Evolutionary conservation across 2,113 vertebrate species (phyloP).

Genomic region (Riparia riparia): DNA sequence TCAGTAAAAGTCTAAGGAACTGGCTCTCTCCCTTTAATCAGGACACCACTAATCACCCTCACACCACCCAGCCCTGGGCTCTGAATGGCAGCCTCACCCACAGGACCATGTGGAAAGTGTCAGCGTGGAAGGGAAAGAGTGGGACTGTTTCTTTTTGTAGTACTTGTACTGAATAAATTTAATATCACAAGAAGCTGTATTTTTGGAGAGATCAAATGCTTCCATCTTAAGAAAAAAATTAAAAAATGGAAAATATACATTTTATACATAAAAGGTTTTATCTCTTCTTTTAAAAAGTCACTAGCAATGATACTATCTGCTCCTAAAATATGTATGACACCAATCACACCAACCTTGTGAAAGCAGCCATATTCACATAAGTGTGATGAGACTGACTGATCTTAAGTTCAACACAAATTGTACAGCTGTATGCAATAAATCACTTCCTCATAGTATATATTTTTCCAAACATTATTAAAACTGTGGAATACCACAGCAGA

Average conservation of each 20-base stretch:
- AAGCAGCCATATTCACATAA: not conserved
- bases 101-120: not conserved
- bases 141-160: not conserved
- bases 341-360: not conserved
- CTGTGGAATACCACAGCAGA: not conserved
- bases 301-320: not conserved
- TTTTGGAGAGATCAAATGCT: not conserved
- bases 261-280: rapidly evolving
- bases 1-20: not conserved
- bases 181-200: not conserved
- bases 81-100: not conserved
- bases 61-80: not conserved
- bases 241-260: not conserved
- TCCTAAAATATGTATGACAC: not conserved
- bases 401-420: not conserved
- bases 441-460: not conserved
- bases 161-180: not conserved
- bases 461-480: not conserved
- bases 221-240: not conserved
- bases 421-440: not conserved
- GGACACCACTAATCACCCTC: not conserved
- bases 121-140: rapidly evolving
- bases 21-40: not conserved
- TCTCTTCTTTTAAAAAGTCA: not conserved
- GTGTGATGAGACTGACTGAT: not conserved